Evolutionary conservation across 2,888 invertebrate species (phyloP).

Genomic region (Drosophila stalkeri): DNA sequence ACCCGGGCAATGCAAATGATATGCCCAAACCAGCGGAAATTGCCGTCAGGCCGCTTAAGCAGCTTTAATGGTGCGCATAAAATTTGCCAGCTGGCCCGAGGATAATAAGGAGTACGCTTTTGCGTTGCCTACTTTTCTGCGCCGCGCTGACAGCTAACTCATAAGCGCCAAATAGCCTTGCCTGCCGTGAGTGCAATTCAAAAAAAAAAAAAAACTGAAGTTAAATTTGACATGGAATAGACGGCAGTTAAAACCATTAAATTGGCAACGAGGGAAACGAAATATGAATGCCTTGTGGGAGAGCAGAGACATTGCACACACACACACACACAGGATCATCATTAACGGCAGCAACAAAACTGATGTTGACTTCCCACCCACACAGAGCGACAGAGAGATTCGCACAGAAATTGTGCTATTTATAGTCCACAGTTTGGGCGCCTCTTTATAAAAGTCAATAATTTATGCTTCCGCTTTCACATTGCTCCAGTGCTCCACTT

Average conservation of each 20-base stretch:
- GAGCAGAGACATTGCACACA: neutral
- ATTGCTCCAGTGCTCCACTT: slow-evolving; percentile 21
- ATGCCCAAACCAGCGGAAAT: slow-evolving; percentile 33
- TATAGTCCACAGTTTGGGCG: slow-evolving; percentile 42
- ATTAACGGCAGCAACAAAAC: neutral
- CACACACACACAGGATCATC: slow-evolving; percentile 4
- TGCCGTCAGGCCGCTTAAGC: slow-evolving; percentile 63
- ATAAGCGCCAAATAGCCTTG: slow-evolving; percentile 36
- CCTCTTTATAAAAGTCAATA: slow-evolving; percentile 61
- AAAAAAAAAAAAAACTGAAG: slow-evolving; percentile 52
- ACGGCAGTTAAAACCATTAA: slow-evolving; percentile 15
- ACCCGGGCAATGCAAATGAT: slow-evolving; percentile 51
- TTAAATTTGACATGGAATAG: slow-evolving; percentile 48
- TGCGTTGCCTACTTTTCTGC: slow-evolving; percentile 67
- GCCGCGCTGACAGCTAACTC: slow-evolving; percentile 19
- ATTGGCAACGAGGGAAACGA: slow-evolving; percentile 19
- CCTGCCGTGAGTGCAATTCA: slow-evolving; percentile 62
- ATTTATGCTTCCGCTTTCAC: slow-evolving; percentile 62
- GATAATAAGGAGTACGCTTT: slow-evolving; percentile 41
- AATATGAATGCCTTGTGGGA: slow-evolving; percentile 23
- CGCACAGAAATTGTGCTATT: slow-evolving; percentile 59
- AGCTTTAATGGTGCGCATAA: slow-evolving; percentile 73
- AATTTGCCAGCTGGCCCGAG: slow-evolving; percentile 52
- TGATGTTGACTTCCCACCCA: slow-evolving; percentile 13
- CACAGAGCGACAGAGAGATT: slow-evolving; percentile 10